These are phyloP conservation scores for Orthosia incerta DNA, from an alignment of 2,888 invertebrate species.

Conservation along the genomic window DNA sequence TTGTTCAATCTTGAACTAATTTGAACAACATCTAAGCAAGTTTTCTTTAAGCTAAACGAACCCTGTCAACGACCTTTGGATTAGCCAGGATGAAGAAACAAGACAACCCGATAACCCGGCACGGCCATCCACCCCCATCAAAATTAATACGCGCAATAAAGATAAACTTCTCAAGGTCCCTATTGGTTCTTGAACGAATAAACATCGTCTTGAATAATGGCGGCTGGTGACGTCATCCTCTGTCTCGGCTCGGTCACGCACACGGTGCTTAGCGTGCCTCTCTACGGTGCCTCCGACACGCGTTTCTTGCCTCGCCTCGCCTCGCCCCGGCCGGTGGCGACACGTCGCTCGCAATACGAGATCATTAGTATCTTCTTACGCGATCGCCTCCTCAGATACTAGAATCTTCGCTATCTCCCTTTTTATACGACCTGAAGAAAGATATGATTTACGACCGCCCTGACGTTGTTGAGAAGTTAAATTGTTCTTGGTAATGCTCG, in stretches of 20 bases:
- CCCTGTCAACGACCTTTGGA: constrained; percentile 22
- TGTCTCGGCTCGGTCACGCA: constrained; percentile 60
- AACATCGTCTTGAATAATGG: constrained; percentile 61
- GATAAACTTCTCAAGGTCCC: constrained; percentile 60
- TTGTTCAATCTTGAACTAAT: not conserved
- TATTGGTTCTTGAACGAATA: constrained; percentile 58
- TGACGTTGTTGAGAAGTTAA: constrained; percentile 56
- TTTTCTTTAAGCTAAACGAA: constrained; percentile 20
- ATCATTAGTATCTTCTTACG: constrained; percentile 68
- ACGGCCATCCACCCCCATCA: constrained; percentile 59
- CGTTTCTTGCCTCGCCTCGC: constrained; percentile 44
- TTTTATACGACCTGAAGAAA: constrained; percentile 57
- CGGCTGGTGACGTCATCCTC: constrained; percentile 55
- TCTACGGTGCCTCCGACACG: constrained; percentile 43
- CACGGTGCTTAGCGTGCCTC: constrained; percentile 19
- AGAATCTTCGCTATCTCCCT: constrained; percentile 42
- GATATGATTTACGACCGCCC: constrained; percentile 59
- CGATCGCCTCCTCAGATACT: constrained; percentile 54
- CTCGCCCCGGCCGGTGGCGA: constrained; percentile 25
- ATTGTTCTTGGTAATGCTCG: constrained; percentile 50
- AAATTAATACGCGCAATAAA: constrained; percentile 61
- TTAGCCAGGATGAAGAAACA: constrained; percentile 36
- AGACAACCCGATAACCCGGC: constrained; percentile 47
- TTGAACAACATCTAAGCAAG: not conserved
- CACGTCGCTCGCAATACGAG: constrained; percentile 60